Evolutionary conservation across 2,113 vertebrate species (phyloP).

Genomic region (Pseudolaguvia tuberculata): DNA sequence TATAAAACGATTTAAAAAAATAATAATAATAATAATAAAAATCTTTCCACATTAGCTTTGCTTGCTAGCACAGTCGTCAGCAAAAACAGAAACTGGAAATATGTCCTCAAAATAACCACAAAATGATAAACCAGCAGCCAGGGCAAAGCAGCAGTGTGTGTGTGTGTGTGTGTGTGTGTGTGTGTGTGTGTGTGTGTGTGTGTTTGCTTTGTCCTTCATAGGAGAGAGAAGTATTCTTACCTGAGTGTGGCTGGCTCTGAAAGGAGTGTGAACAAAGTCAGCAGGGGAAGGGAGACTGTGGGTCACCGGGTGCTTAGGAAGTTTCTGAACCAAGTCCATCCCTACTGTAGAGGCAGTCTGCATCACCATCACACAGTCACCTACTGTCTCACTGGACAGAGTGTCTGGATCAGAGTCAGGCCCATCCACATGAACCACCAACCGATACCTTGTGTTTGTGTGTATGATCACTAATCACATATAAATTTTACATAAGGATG

Average conservation of each 20-base stretch:
- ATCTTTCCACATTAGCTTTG: too few species aligned
- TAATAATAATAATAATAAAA: too few species aligned
- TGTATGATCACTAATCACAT: not conserved
- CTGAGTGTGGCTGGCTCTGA: constrained; percentile 9
- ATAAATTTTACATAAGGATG: too few species aligned
- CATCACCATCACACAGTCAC: constrained; percentile 71
- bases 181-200: too few species aligned
- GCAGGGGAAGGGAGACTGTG: constrained; percentile 5
- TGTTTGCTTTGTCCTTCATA: not conserved
- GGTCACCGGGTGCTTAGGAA: constrained; percentile 45
- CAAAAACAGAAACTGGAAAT: not conserved
- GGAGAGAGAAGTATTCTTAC: constrained; percentile 33
- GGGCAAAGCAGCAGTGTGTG: too few species aligned
- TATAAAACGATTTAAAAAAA: too few species aligned
- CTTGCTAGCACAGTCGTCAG: not conserved
- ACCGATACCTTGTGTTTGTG: constrained; percentile 10
- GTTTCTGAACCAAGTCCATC: constrained; percentile 86
- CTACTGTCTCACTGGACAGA: constrained; percentile 82
- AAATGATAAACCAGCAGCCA: not conserved
- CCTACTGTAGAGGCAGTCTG: constrained; percentile 84
- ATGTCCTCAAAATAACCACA: not conserved
- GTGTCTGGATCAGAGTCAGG: constrained; percentile 62
- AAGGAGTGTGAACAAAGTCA: not conserved
- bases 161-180: too few species aligned
- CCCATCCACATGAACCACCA: constrained; percentile 32